phyloP scores from a whole-genome alignment of 2,113 vertebrate genomes.

The Amblyopsis rosae region DNA sequence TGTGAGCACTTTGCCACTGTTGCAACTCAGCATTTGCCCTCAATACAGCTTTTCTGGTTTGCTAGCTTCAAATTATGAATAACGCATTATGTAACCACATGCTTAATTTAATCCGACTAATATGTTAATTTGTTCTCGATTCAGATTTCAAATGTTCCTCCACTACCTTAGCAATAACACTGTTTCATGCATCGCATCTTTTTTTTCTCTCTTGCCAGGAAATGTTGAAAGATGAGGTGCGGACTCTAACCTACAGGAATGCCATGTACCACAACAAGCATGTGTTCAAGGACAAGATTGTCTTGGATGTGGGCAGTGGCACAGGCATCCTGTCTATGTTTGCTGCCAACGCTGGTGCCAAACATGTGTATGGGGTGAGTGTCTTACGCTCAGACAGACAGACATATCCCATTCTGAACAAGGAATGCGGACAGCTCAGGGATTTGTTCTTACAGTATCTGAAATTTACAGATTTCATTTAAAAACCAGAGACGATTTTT shows the following conservation, averaged over 20 bases:
- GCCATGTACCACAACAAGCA: conserved; percentile 99
- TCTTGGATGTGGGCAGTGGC: conserved; percentile 94
- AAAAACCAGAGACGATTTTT: too few relatives aligned
- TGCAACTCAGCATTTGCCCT: conserved; percentile 48
- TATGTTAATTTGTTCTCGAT: neutral
- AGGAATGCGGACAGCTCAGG: neutral
- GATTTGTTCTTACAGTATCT: neutral
- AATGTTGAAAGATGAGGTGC: conserved; percentile 97
- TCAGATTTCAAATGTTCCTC: neutral
- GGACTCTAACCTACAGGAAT: conserved; percentile 94
- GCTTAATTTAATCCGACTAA: neutral
- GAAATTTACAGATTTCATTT: too few relatives aligned
- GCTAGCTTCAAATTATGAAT: neutral
- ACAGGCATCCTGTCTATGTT: conserved; percentile 98
- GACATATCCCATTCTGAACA: neutral
- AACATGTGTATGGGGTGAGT: conserved; percentile 96
- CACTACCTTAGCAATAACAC: neutral
- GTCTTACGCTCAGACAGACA: conserved; percentile 8
- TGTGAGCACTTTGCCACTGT: conserved; percentile 42
- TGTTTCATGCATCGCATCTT: neutral
- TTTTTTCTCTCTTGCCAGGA: conserved; percentile 75
- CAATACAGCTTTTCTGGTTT: conserved; percentile 37
- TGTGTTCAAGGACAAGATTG: conserved; percentile 95
- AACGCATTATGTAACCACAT: neutral
- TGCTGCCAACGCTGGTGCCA: conserved; percentile 95